These are phyloP conservation scores for Rhagonycha fulva DNA, from an alignment of 2,888 invertebrate species.

Conservation along the genomic window DNA sequence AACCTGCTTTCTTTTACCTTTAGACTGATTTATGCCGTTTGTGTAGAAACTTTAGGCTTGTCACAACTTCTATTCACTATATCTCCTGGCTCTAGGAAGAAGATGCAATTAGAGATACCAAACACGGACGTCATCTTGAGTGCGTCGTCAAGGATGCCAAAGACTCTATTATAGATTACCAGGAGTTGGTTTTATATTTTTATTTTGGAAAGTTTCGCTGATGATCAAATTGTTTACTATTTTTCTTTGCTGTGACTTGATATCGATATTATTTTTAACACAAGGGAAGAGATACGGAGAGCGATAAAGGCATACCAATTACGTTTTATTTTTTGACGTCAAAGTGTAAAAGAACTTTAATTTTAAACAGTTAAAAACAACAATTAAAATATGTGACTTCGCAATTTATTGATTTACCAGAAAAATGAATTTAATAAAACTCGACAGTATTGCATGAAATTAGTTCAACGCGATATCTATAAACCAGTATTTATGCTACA, in stretches of 20 bases:
- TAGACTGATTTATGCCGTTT: too few relatives aligned
- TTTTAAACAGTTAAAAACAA: not conserved
- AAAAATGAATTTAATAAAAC: not conserved
- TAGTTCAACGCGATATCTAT: constrained; percentile 1
- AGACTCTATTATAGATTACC: too few relatives aligned
- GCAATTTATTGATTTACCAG: not conserved
- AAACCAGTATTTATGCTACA: not conserved
- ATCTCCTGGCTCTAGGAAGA: too few relatives aligned
- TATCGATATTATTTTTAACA: not conserved
- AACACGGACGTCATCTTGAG: too few relatives aligned
- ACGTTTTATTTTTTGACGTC: not conserved
- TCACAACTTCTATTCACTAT: too few relatives aligned
- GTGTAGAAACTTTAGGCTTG: too few relatives aligned
- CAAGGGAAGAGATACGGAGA: not conserved
- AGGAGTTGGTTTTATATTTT: too few relatives aligned
- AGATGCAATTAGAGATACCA: too few relatives aligned
- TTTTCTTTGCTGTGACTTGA: not conserved
- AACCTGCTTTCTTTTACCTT: too few relatives aligned
- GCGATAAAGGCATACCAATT: not conserved
- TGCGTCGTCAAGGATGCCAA: too few relatives aligned
- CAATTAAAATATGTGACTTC: not conserved
- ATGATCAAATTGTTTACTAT: not conserved
- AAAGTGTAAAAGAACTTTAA: not conserved
- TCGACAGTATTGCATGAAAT: not conserved
- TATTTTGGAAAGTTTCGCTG: too few relatives aligned